Conservation (phyloP, 2,797 vertebrate genomes). For the Eulemur albifrons region DNA sequence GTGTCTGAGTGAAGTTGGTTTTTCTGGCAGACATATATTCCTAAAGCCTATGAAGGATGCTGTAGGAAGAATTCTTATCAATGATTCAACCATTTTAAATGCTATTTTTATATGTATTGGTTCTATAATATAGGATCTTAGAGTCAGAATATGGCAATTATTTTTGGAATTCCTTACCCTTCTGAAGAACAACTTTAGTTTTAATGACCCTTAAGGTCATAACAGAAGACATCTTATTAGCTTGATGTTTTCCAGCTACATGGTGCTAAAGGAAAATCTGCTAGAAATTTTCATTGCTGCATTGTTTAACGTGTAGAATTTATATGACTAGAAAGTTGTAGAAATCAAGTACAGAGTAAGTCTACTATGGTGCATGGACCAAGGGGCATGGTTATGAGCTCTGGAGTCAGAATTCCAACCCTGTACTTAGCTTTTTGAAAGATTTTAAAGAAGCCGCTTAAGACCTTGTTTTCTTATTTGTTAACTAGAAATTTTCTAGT, state of each 20-base stretch:
- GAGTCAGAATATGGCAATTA: neutral
- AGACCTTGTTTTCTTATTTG: neutral
- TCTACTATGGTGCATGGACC: neutral
- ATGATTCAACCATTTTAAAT: neutral
- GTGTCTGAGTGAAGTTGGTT: neutral
- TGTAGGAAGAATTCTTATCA: neutral
- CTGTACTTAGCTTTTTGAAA: neutral
- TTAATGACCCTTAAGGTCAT: neutral
- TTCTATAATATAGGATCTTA: neutral
- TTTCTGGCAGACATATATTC: neutral
- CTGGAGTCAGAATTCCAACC: neutral
- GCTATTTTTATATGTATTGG: neutral
- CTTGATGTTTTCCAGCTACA: neutral
- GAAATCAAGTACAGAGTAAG: neutral
- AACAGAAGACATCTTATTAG: neutral
- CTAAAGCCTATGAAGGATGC: neutral
- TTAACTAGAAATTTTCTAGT: slow-evolving; percentile 3
- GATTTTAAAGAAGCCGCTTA: neutral
- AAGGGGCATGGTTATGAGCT: neutral
- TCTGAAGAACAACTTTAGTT: slow-evolving; percentile 14
- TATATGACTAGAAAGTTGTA: neutral
- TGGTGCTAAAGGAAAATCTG: neutral
- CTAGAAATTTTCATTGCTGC: neutral
- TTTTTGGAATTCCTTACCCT: neutral
- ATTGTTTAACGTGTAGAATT: neutral